Base-by-base conservation (phyloP, 2,888 invertebrate species). In the Drosophila conformis region DNA sequence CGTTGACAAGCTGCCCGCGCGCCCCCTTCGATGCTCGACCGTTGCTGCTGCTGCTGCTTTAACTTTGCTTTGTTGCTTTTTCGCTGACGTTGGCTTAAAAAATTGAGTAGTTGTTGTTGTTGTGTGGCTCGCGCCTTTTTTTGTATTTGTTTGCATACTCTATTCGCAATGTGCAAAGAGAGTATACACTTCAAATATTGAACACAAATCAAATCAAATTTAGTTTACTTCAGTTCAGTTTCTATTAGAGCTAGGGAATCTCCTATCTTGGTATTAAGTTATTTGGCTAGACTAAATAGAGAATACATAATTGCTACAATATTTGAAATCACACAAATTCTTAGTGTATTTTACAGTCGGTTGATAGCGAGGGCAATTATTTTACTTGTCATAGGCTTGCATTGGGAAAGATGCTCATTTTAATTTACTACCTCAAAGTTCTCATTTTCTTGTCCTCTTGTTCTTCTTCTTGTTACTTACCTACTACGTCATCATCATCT, bases 401-500 rank as follows among this genome's bases (percentile, higher is more conserved):
- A 46, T 25, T 15, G n/a, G 11, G n/a, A 27, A 29, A n/a, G 10
- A 27, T 72, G 56, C 59, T 65, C 52, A 27, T 35, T 52, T 51
- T 58, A 61, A 56, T 69, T 48, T 66, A 69, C 64, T 67, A 51
- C 61, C 57, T 65, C 21, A 62, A 69, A 52, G 51, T 61, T 53
- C 54, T 54, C 25, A 46, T 46, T 68, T 52, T 40, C 29, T 38
- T 13, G 18, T 54, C 3, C n/a, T 27, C 21, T 8, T 54, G 27
- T 52, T 62, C 25, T 67, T 27, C 53, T 49, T 65, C 53, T 64
- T 72, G 73, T 64, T 59, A 74, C 88, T 87, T 83, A 83, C 78
- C 86, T 83, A 88, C 86, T 86, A 86, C 88, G 88, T 86, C 80
- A 86, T 83, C 80, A 83, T 83, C 77, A 8, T 56, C 25, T 56